These are phyloP conservation scores for Aepyceros melampus DNA, from an alignment of 2,113 vertebrate genomes.

Conservation along the genomic window DNA sequence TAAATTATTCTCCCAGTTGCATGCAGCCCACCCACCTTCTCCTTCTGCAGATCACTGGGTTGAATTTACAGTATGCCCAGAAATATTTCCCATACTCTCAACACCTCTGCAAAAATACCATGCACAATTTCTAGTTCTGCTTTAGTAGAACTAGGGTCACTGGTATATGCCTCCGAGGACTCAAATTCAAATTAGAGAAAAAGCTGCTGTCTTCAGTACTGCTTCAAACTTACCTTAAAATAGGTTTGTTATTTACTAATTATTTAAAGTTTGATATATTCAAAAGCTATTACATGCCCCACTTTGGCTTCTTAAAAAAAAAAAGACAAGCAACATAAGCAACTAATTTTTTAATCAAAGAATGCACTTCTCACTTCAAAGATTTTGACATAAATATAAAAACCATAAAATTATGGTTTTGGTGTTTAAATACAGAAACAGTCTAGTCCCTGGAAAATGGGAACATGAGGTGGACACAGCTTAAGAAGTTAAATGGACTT, in stretches of 20 bases:
- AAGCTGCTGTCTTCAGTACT: background rate
- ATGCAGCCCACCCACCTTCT: background rate
- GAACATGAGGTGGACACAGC: background rate
- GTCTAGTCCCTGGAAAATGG: background rate
- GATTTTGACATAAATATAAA: background rate
- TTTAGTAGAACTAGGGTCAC: background rate
- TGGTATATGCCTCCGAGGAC: background rate
- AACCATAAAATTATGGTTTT: background rate
- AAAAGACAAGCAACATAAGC: background rate
- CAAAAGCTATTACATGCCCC: background rate
- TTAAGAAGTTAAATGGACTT: background rate
- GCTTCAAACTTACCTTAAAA: slow-evolving; percentile 1
- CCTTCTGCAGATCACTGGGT: background rate
- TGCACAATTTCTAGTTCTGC: background rate
- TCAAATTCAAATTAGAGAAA: slow-evolving; percentile 18
- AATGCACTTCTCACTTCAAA: background rate
- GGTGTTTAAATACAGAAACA: background rate
- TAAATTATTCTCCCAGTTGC: background rate
- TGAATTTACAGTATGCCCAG: background rate
- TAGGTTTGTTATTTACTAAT: background rate
- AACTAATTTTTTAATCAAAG: background rate
- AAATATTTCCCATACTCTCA: background rate
- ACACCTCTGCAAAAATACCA: background rate
- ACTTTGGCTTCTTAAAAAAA: background rate
- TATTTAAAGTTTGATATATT: slow-evolving; percentile 9